Conservation (phyloP, 2,113 vertebrate genomes). For the Gobiocypris rarus region DNA sequence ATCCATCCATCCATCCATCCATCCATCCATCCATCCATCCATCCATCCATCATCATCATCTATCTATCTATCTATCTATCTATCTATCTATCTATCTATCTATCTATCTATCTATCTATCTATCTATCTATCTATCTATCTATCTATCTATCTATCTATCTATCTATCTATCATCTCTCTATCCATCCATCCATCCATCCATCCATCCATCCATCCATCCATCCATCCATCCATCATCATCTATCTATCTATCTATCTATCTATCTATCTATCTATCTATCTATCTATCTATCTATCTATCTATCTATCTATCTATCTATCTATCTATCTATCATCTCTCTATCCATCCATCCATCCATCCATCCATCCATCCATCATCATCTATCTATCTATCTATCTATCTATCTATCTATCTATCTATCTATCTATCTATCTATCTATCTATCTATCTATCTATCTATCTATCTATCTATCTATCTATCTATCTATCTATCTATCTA, state of each 20-base stretch:
- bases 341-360: background rate
- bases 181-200: background rate
- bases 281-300: slow-evolving; percentile 18
- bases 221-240: too few species aligned
- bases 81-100: background rate
- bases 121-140: background rate
- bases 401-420: slow-evolving; percentile 27
- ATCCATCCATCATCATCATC: slow-evolving; percentile 8
- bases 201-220: background rate
- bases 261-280: slow-evolving; percentile 1
- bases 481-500: background rate
- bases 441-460: background rate
- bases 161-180: slow-evolving; percentile 15
- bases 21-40: slow-evolving; percentile 17
- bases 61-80: slow-evolving; percentile 15
- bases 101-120: background rate
- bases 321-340: background rate
- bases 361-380: too few species aligned
- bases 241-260: background rate
- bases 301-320: slow-evolving; percentile 13
- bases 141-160: slow-evolving; percentile 25
- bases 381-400: background rate
- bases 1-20: background rate
- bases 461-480: background rate
- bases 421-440: slow-evolving; percentile 14